These are phyloP conservation scores for Pandemis heparana DNA, from an alignment of 2,888 invertebrate species.

Conservation along the genomic window DNA sequence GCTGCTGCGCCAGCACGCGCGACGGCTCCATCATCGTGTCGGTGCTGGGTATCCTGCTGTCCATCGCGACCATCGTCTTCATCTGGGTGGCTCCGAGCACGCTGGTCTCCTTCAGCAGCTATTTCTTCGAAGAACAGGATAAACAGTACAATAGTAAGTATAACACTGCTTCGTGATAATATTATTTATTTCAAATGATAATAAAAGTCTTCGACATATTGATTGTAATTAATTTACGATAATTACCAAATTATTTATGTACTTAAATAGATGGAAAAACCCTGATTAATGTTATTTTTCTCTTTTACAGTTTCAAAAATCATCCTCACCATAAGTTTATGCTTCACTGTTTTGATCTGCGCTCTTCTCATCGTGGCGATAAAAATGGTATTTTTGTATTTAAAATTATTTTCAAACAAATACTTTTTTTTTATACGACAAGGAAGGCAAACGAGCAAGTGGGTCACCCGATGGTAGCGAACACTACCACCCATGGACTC, in stretches of 20 bases:
- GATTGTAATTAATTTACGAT: too few species aligned
- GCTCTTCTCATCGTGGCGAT: conserved; percentile 91
- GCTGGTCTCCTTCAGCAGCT: conserved; percentile 90
- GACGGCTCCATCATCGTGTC: conserved; percentile 91
- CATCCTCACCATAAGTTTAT: conserved; percentile 91
- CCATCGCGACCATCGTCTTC: conserved; percentile 88
- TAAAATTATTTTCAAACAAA: too few species aligned
- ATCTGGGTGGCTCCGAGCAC: conserved; percentile 86
- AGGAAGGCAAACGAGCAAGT: too few species aligned
- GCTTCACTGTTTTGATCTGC: conserved; percentile 93
- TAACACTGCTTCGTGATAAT: neutral
- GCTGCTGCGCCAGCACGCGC: conserved; percentile 89
- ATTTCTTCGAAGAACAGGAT: conserved; percentile 87
- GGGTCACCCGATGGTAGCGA: too few species aligned
- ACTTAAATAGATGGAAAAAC: too few species aligned
- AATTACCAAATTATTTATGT: too few species aligned
- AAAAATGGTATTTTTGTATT: conserved; percentile 84
- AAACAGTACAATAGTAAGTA: conserved; percentile 85
- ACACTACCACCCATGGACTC: too few species aligned
- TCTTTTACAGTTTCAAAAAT: conserved; percentile 88
- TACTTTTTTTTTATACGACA: too few species aligned
- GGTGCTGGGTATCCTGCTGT: conserved; percentile 90
- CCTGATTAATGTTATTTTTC: conserved; percentile 30
- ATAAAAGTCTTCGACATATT: too few species aligned
- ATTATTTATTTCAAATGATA: too few species aligned